Evolutionary conservation across 2,888 invertebrate species (phyloP).

Genomic region (Agelastica alni): DNA sequence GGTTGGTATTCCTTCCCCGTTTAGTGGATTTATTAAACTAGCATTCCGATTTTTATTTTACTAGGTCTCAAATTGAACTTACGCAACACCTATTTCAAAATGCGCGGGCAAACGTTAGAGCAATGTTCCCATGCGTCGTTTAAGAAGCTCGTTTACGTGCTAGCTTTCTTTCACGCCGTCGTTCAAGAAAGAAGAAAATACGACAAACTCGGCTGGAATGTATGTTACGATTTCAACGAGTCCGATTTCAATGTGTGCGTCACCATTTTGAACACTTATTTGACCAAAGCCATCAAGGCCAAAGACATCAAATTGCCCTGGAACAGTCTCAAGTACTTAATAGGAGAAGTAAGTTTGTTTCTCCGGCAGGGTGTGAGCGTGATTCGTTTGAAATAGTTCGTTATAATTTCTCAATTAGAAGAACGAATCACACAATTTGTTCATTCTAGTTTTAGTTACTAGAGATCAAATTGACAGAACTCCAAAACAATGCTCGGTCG

Average conservation of each 20-base stretch:
- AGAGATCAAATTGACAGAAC: too few species aligned
- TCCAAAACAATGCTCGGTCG: too few species aligned
- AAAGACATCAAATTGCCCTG: conserved; percentile 76
- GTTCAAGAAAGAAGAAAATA: conserved; percentile 91
- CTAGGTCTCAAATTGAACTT: conserved; percentile 82
- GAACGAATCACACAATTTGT: too few species aligned
- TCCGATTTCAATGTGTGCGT: conserved; percentile 90
- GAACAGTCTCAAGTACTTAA: conserved; percentile 88
- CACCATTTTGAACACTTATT: conserved; percentile 82
- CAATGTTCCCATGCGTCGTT: conserved; percentile 77
- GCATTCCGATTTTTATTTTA: background rate
- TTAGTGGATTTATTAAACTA: too few species aligned
- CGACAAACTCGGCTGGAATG: conserved; percentile 92
- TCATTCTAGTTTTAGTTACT: too few species aligned
- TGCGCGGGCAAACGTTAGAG: conserved; percentile 73
- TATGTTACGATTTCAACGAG: conserved; percentile 91
- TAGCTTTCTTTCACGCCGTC: conserved; percentile 93
- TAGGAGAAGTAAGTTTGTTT: conserved; percentile 83
- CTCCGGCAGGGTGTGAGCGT: too few species aligned
- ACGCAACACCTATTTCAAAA: conserved; percentile 86
- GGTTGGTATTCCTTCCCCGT: conserved; percentile 76
- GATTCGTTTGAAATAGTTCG: too few species aligned
- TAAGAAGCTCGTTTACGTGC: conserved; percentile 80
- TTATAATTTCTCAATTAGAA: too few species aligned
- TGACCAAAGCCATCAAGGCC: conserved; percentile 68